Base-by-base conservation (phyloP, 92 coral and sea anemone species). In the Palythoa caribaeorum region DNA sequence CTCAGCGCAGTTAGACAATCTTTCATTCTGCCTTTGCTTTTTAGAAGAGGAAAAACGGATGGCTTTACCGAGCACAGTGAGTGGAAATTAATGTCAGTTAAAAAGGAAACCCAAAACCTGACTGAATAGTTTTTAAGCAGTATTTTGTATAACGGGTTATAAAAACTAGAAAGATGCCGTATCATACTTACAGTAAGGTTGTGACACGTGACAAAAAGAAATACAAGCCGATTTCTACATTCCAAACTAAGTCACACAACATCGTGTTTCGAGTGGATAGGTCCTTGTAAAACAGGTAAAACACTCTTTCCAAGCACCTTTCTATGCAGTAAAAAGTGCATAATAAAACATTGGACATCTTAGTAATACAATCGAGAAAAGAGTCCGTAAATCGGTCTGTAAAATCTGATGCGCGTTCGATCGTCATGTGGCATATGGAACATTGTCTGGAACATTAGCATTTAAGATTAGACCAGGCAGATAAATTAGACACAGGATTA, bases 221-320 rank as follows among this genome's bases (percentile, higher is more conserved):
- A 73, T 91, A 95, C 76, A 95, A 59, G n/a, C 94, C 88, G 50
- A 95, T 90, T 66, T 95, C 96, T 78, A 95, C 54, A 83, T 95
- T 95, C 98, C 98, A 95, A 11, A 95, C 83, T 79, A 95, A 75
- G 83, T 95, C 98, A 80, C 98, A 95, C 77, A 95, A 50, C 96
- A 95, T 95, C 39, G 92, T 95, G 87, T 90, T 71, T 17, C 77
- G 73, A 17, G 74, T 60, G n/a, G 70, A 83, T 38, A 77, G 69
- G 50, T 92, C 89, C 28, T 84, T 84, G 5, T 88, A 60, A 48
- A 93, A 70, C 15, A 89, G 69, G 57, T 76, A 57, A 86, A 88
- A 81, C 14, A 88, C 78, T 37, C 80, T 90, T 16, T 91, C 93
- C 78, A 95, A 68, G 88, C 92, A 91, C 71, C 89, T 78, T 68